These are phyloP conservation scores for Coregonus clupeaformis DNA, from an alignment of 2,113 vertebrate species.

Conservation along the genomic window DNA sequence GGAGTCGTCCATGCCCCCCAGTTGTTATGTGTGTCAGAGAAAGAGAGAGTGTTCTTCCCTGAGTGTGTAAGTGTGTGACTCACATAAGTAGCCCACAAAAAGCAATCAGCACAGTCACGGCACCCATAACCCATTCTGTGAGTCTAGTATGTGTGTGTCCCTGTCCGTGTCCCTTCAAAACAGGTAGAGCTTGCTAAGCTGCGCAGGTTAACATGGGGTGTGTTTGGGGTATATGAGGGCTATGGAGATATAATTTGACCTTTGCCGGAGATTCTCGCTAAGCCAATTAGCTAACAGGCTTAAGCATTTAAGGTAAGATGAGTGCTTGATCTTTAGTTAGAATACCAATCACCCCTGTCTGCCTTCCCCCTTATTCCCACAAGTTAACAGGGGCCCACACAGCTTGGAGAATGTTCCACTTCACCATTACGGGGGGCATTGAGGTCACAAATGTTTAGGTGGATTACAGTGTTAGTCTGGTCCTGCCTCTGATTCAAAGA, in stretches of 20 bases:
- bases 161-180: not conserved
- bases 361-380: not conserved
- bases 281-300: conserved; percentile 11
- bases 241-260: not conserved
- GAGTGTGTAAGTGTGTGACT: conserved; percentile 5
- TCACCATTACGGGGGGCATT: not conserved
- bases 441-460: conserved; percentile 34
- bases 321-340: not conserved
- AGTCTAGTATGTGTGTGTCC: not conserved
- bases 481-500: not conserved
- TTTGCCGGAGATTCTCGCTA: not conserved
- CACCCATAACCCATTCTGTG: not conserved
- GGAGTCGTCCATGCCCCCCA: too few species aligned
- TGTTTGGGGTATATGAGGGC: too few species aligned
- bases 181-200: not conserved
- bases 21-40: too few species aligned
- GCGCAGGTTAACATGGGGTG: too few species aligned
- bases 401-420: not conserved
- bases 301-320: conserved; percentile 22
- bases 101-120: too few species aligned
- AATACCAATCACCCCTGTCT: not conserved
- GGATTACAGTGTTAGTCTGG: conserved; percentile 10
- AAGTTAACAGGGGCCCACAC: not conserved
- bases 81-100: too few species aligned
- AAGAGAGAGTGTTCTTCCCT: not conserved